A percentile compares a stretch with the other conserved stretches of the same genome.
Evolutionary conservation across 1,140 invertebrate species (phyloP).

Genomic region (Leguminivora glycinivorella): DNA sequence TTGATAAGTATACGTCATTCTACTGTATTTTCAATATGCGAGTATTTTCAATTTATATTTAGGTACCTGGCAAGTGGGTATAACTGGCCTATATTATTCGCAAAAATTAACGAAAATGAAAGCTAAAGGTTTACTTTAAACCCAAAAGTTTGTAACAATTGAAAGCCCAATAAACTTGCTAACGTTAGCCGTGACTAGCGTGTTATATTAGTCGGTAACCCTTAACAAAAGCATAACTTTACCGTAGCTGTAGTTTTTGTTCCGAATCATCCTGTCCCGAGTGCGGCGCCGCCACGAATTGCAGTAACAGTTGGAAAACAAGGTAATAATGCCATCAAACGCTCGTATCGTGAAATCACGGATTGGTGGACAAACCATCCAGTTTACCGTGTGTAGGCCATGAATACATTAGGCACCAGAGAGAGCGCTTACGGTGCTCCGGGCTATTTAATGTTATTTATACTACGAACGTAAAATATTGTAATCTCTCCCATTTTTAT

Average conservation of each 20-base stretch:
- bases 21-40: no score
- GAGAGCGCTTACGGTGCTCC: background rate
- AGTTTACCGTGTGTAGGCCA: conserved; percentile 9
- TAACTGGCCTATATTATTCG: background rate
- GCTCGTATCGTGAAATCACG: conserved; percentile 26
- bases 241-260: conserved; percentile 4
- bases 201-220: conserved; percentile 19
- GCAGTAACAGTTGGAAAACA: conserved; percentile 23
- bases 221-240: conserved; percentile 23
- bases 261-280: background rate
- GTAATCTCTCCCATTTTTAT: no score
- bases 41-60: no score
- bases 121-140: conserved; percentile 3
- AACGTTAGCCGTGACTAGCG: conserved; percentile 15
- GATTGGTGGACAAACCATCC: conserved; percentile 24
- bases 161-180: conserved; percentile 15
- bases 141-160: conserved; percentile 25
- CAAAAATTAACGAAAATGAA: background rate
- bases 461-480: no score
- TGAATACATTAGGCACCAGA: conserved; percentile 22
- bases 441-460: background rate
- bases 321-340: conserved; percentile 27
- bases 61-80: no score
- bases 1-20: no score
- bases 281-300: background rate